These are phyloP conservation scores for Drosophila kanekoi DNA, from an alignment of 2,888 invertebrate genomes.

Conservation along the genomic window DNA sequence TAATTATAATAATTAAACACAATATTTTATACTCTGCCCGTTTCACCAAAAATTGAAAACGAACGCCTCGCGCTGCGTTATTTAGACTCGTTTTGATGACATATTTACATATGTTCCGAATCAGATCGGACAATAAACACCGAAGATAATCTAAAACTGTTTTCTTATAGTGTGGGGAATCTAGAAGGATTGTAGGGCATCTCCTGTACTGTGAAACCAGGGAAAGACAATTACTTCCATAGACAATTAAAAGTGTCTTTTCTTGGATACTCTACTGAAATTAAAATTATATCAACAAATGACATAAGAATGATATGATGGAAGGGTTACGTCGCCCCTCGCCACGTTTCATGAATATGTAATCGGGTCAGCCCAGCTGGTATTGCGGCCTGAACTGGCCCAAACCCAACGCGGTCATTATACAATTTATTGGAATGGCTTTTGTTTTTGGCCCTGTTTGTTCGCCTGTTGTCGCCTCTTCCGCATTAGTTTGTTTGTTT, in stretches of 20 bases:
- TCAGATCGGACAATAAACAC: no score
- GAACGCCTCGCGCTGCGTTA: no score
- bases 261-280: neutral
- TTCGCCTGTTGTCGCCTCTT: constrained; percentile 31
- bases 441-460: constrained; percentile 43
- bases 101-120: no score
- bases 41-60: no score
- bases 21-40: no score
- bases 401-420: constrained; percentile 37
- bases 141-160: no score
- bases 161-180: no score
- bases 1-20: no score
- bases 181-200: no score
- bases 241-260: neutral
- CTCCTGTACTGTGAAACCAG: no score
- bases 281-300: constrained; percentile 15
- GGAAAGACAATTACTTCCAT: no score
- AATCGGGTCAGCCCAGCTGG: constrained; percentile 53
- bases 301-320: constrained; percentile 37
- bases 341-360: constrained; percentile 67
- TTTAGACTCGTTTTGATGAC: no score
- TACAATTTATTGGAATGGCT: constrained; percentile 63
- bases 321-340: constrained; percentile 32
- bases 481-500: constrained; percentile 38
- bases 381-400: constrained; percentile 28